Evolutionary conservation across 1,140 invertebrate species (phyloP), one percentile per base, ranked within the genome.

Genomic region (Phymorhynchus buccinoides): DNA sequence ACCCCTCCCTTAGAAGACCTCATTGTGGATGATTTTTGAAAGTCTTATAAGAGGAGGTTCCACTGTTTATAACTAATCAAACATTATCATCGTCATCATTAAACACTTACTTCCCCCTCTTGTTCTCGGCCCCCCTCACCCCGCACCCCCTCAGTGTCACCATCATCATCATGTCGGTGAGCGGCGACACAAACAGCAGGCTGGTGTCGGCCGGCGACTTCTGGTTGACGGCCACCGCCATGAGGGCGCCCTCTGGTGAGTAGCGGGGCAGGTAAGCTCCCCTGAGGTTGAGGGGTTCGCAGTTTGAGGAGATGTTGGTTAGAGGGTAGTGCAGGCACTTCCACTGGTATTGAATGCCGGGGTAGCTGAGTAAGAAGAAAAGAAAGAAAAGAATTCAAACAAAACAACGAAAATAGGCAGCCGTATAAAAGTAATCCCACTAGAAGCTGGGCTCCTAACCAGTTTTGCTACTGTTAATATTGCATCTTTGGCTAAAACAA

Each of bases 211-310:
- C 48, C 7, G 91, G 88, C 75, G 85, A 87, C 48, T 89, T 91
- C 87, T 93, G 92, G 88, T 93, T 93, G 77, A 91, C 89, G 78
- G 90, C 93, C 32, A 93, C 87, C 35, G 91, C 92, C 30, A 93
- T 83, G 18, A 93, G 88, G 86, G 92, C 90, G 68, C 91, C 90
- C 89, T 90, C 90, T 82, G 88, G 86, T 12, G 90, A 89, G 78
- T 92, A 91, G 42, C 84, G 87, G 14, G 86, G 80, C 0, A 91
- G 88, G 83, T 90, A 91, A 27, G 91, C 88, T 39, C 91, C 92
- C 30, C 77, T 52, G 27, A 87, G 86, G 39, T 80, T 84, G 79
- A 91, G 87, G 27, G 89, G 87, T 81, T 91, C 88, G 88, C 88
- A 91, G 9, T 84, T 84, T 71, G 83, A 56, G 35, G 89, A 84